Conservation (phyloP, 2,888 invertebrate species). For the Rhopalosiphum nymphaeae region DNA sequence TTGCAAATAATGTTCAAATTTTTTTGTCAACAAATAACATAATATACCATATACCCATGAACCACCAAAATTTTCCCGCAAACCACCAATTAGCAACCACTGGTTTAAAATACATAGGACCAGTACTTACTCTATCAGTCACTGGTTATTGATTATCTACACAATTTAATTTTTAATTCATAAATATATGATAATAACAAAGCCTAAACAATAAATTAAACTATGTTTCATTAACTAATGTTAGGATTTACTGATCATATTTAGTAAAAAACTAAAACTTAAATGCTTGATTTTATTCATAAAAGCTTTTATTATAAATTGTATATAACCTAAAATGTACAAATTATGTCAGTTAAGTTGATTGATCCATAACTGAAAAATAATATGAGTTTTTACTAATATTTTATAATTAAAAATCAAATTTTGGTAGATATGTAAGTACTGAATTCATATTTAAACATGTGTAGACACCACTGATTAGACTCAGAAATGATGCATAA, state of each 20-base stretch:
- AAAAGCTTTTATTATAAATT: neutral
- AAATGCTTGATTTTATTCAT: neutral
- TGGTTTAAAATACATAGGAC: too few relatives aligned
- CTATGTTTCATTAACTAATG: neutral
- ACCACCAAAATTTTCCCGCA: too few relatives aligned
- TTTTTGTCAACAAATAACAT: too few relatives aligned
- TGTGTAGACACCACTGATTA: too few relatives aligned
- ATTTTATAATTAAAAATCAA: too few relatives aligned
- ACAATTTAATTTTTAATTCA: neutral
- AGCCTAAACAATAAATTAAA: neutral
- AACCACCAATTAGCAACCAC: too few relatives aligned
- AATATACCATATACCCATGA: too few relatives aligned
- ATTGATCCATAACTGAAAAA: neutral
- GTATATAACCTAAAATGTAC: neutral
- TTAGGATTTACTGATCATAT: neutral
- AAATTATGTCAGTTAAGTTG: neutral
- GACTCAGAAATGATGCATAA: too few relatives aligned
- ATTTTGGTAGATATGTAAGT: too few relatives aligned
- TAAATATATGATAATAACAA: neutral
- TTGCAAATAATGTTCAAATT: too few relatives aligned
- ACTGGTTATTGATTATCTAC: neutral
- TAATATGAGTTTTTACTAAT: neutral
- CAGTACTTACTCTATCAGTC: too few relatives aligned
- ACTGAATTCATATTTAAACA: too few relatives aligned
- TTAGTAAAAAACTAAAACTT: neutral